These are phyloP conservation scores for Hiodon alosoides DNA, from an alignment of 2,113 vertebrate genomes.

Conservation along the genomic window DNA sequence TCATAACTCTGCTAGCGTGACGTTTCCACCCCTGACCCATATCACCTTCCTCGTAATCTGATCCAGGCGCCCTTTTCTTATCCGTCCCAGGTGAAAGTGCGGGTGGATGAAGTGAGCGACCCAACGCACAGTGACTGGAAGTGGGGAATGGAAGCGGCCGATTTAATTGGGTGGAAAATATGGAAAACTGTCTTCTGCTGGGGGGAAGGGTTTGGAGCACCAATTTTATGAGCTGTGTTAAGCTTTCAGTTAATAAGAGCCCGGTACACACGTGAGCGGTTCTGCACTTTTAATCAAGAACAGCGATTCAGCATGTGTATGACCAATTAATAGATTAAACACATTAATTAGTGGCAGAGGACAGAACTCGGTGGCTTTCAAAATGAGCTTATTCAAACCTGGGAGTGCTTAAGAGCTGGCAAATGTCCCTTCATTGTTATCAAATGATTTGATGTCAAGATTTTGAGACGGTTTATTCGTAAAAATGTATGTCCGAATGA, in stretches of 20 bases:
- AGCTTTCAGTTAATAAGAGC: slow-evolving; percentile 17
- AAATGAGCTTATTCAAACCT: not conserved
- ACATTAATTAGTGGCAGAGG: slow-evolving; percentile 16
- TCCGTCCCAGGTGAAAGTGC: not conserved
- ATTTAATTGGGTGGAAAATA: not conserved
- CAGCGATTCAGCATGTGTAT: slow-evolving; percentile 9
- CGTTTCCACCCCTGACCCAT: too few relatives aligned
- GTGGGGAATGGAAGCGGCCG: not conserved
- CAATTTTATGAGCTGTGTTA: slow-evolving; percentile 8
- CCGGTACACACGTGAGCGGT: slow-evolving; percentile 4
- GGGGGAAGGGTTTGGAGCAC: not conserved
- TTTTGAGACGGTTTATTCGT: too few relatives aligned
- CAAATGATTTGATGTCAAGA: too few relatives aligned
- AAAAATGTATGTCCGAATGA: too few relatives aligned
- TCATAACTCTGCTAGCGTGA: too few relatives aligned
- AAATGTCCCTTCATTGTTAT: not conserved
- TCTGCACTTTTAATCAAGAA: slow-evolving; percentile 21
- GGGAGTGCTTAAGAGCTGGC: not conserved
- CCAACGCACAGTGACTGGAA: not conserved
- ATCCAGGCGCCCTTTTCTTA: not conserved
- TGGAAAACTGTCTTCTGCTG: not conserved
- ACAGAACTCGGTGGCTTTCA: slow-evolving; percentile 4
- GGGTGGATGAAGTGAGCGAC: not conserved
- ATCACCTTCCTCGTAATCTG: not conserved
- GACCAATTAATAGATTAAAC: slow-evolving; percentile 24